These are phyloP conservation scores for Catostomus latipinnis DNA, from an alignment of 2,797 vertebrate species.

Conservation along the genomic window DNA sequence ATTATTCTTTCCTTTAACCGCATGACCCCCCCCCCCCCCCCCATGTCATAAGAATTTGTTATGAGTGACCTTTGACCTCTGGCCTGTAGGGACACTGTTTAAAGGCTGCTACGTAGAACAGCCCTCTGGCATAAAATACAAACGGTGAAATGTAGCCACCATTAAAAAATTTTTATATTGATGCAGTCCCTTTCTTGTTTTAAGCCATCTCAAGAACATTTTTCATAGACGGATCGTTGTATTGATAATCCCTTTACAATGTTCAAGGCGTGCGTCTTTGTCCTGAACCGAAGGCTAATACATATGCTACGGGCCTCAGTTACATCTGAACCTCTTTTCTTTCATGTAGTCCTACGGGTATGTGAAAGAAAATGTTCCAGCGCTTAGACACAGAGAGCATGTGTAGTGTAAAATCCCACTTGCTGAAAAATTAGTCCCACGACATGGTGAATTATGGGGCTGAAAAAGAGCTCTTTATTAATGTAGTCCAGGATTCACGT, in stretches of 20 bases:
- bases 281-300: conserved; percentile 6
- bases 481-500: conserved; percentile 44
- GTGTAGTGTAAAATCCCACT: conserved; percentile 52
- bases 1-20: conserved; percentile 73
- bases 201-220: conserved; percentile 10
- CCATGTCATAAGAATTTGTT: conserved; percentile 81
- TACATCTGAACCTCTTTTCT: conserved; percentile 44
- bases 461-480: conserved; percentile 51
- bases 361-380: conserved; percentile 34
- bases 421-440: conserved; percentile 44
- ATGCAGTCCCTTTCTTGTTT: conserved; percentile 21
- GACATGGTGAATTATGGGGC: conserved; percentile 36
- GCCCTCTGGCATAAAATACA: conserved; percentile 19
- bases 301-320: conserved; percentile 12
- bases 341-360: conserved; percentile 26
- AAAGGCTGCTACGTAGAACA: conserved; percentile 20
- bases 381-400: conserved; percentile 68
- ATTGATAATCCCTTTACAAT: conserved; percentile 29
- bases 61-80: conserved; percentile 78
- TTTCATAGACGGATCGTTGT: conserved; percentile 33
- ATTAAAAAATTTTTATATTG: neutral
- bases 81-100: conserved; percentile 47
- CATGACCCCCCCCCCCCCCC: conserved; percentile 59
- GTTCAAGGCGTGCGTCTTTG: conserved; percentile 10
- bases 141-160: neutral